phyloP scores from a whole-genome alignment of 2,797 vertebrate species.

The Pangasius sanitwongsei region DNA sequence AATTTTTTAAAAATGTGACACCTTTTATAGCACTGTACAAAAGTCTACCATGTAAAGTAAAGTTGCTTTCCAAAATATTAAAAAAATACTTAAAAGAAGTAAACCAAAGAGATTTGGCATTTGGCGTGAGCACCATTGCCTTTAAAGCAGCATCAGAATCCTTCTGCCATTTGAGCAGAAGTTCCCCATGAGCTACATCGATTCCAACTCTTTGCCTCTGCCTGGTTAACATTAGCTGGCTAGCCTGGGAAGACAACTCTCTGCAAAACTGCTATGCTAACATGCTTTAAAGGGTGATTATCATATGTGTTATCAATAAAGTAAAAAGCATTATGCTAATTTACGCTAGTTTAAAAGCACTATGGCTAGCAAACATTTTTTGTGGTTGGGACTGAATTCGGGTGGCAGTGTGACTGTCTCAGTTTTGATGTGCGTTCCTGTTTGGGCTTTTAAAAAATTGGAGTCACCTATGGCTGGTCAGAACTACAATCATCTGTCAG shows the following conservation, averaged over 20 bases:
- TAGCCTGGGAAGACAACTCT: background rate
- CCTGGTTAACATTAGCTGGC: background rate
- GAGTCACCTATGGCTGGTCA: no score
- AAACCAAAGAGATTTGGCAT: background rate
- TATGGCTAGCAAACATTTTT: background rate
- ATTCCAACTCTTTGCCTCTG: background rate
- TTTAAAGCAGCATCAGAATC: background rate
- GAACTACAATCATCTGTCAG: background rate
- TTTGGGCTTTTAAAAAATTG: background rate
- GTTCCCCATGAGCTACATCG: background rate
- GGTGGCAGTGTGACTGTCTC: background rate
- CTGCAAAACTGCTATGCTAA: background rate
- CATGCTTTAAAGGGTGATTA: background rate
- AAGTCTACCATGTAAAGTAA: background rate
- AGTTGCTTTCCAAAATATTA: background rate
- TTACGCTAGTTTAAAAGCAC: no score
- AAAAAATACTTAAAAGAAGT: background rate
- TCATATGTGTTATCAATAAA: background rate
- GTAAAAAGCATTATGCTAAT: no score
- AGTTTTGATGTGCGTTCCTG: background rate
- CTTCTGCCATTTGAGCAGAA: background rate
- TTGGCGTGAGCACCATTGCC: background rate
- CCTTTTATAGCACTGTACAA: background rate
- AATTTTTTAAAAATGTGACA: no score
- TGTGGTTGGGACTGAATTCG: no score